Base-by-base conservation (phyloP, 1,140 invertebrate genomes). In the Aphelenchoides besseyi region DNA sequence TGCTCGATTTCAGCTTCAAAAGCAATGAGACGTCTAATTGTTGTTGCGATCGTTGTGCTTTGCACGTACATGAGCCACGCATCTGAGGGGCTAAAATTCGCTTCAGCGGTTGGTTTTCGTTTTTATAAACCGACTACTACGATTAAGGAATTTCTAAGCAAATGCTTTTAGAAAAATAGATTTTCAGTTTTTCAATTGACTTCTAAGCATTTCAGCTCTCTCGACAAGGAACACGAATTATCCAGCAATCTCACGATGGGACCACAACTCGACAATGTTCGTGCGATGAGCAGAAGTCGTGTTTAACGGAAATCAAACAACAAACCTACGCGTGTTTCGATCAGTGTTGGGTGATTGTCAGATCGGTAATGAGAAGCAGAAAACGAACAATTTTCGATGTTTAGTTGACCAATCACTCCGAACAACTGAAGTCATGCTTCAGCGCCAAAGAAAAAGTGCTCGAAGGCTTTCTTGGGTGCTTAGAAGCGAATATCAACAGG, bases 201-300 rank as follows among this genome's bases (percentile, higher is more conserved):
- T n/a, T n/a, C n/a, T n/a, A n/a, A n/a, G 5, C 26, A 59, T 59
- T 59, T 5, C 55, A 59, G 55, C 55, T 59, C 18, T 59, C 55
- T 8, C 5, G 18, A 33, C 55, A 59, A 33, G 18, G 55, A 5
- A 59, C 55, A 33, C 55, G 32, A 12, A 59, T 59, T 59, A 29
- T 59, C 12, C 55, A 59, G 18, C 5, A 8, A 23, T 59, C 55
- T 5, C 5, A 23, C 5, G 55, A 59, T 23, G 55, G 55, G 18
- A 59, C 55, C 12, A 70, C 29, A 35, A 68, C 33, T 48, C 57
- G 70, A 3, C 61, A 71, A 57, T 71, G 70, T 37, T 9, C 68
- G 9, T 71, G 70, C 32, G 64, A 9, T 0, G 70, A 71, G 36
- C 68, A 71, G 33, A 33, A 23, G n/a, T 63, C 48, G 37, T 71